Evolutionary conservation across 2,888 invertebrate species (phyloP), one percentile per base, ranked within the genome.

Genomic region (Drosophila nr. perissopoda): DNA sequence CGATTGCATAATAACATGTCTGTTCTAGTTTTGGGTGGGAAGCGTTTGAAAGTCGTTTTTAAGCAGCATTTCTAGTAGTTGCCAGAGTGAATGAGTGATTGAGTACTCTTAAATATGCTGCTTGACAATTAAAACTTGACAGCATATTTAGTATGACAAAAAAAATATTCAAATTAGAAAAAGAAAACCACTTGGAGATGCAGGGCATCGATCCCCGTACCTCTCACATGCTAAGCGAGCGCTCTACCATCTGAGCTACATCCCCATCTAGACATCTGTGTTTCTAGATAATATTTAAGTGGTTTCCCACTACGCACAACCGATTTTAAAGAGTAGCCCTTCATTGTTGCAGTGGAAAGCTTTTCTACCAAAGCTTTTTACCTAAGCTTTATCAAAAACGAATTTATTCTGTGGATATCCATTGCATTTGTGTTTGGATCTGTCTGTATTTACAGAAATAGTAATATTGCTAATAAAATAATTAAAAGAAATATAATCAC

Each of bases 171-270:
- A 42, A 42, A 34, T 25, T 4, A 21, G 7, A 7, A 25, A 45
- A 34, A 73, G 56, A 21, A 27, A 25, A 0, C 0, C 0, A 0
- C 0, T 11, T 92, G 92, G 92, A 92, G 92, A 92, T 91, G 92
- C 92, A 90, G 92, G 92, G 92, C 91, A 92, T 92, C 93, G 93
- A 93, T 92, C 92, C 91, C 92, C 91, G 91, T 91, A 92, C 92
- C 92, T 93, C 92, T 92, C 92, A 91, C 92, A 92, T 92, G 92
- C 92, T 92, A 92, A 92, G 92, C 92, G 92, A 92, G 92, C 92
- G 92, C 92, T 92, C 92, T 92, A 93, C 92, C 93, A 92, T 92
- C 92, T 92, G 92, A 92, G 92, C 93, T 92, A 93, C 92, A 92
- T 91, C 92, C 92, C 92, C 92, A 10, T 34, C 4, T 78, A 6